Evolutionary conservation across 1,140 invertebrate species (phyloP), one percentile per base, ranked within the genome.

Genomic region (Lucilia cuprina): DNA sequence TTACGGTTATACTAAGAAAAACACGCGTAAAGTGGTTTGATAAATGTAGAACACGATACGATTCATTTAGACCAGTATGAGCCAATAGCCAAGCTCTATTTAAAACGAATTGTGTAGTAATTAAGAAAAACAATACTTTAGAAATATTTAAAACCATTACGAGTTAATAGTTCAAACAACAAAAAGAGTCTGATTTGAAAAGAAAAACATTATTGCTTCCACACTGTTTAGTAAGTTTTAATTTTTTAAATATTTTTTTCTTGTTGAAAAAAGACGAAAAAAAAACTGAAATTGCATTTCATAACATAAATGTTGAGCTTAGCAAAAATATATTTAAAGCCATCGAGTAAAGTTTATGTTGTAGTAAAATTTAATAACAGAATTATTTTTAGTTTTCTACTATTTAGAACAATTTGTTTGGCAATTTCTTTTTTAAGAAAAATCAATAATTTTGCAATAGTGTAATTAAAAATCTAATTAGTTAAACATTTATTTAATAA

Each of bases 11-110:
- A 50, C 89, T 87, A n/a, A 90, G 87, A 77, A 90, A 90, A 12
- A 90, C 89, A 5, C 89, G 87, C 74, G 87, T 83, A 34, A 86
- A 90, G 19, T 90, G 87, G 82, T 87, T 88, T 13, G 89, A 88
- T n/a, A 90, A 55, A 75, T 90, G 89, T 9, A 87, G 87, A 34
- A 90, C 89, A 55, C 86, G 86, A 84, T 90, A 90, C 83, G 89
- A 87, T n/a, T 87, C 87, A 84, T 88, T 88, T 0, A 89, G 80
- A 30, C 87, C 89, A 10, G 86, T 82, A 35, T 90, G 85, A n/a
- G 83, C 77, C 30, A 84, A 74, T 17, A 82, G 25, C 83, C 83
- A 84, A 7, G 77, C 60, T 5, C 35, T 80, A 70, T 25, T 70
- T 10, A 70, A 21, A 21, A 0, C 65, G 19, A 70, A 25, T 2